Conservation (phyloP, 2,797 vertebrate species). For the Crypturellus tataupa region DNA sequence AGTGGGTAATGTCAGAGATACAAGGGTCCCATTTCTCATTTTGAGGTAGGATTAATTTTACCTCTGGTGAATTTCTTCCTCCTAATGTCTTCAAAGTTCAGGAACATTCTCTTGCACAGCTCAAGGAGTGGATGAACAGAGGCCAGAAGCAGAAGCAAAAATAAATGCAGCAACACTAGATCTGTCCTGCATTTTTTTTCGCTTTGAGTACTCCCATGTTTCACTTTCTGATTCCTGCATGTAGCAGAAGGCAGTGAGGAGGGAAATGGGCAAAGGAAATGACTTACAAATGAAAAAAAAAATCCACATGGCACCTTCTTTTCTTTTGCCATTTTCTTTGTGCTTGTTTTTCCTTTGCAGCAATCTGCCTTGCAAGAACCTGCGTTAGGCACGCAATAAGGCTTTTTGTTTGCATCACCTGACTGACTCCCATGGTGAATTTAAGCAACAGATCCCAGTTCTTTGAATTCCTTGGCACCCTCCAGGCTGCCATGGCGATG, state of each 20-base stretch:
- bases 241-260: background rate
- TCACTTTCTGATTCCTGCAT: background rate
- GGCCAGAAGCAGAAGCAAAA: background rate
- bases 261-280: background rate
- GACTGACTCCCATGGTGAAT: slow-evolving; percentile 54
- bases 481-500: slow-evolving; percentile 25
- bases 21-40: background rate
- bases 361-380: slow-evolving; percentile 16
- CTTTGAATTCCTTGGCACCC: slow-evolving; percentile 55
- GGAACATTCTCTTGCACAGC: background rate
- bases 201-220: background rate
- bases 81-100: background rate
- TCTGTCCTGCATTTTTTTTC: background rate
- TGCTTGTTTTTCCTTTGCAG: slow-evolving; percentile 40
- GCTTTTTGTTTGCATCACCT: slow-evolving; percentile 66
- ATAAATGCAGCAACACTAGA: background rate
- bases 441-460: slow-evolving; percentile 44
- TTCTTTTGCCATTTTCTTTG: slow-evolving; percentile 44
- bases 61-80: background rate
- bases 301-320: background rate
- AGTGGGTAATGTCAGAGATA: background rate
- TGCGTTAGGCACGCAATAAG: slow-evolving; percentile 24
- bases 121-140: background rate
- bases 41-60: background rate
- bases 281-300: slow-evolving; percentile 12